These are phyloP conservation scores for Eulemur rubriventer DNA, from an alignment of 2,797 vertebrate genomes.

Conservation along the genomic window DNA sequence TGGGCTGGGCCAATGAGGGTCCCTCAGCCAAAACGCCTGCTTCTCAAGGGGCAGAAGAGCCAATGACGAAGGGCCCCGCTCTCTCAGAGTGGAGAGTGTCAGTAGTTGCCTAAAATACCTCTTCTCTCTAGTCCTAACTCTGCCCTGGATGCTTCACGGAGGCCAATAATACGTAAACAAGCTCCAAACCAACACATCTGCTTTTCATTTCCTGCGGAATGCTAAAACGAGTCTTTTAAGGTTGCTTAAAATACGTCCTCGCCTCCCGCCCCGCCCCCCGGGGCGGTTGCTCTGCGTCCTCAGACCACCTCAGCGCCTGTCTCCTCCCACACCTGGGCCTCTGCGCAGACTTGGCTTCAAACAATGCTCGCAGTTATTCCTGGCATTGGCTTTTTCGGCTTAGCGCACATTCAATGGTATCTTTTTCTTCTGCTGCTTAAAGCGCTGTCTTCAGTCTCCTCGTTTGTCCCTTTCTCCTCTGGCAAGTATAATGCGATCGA, in stretches of 20 bases:
- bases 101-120: slow-evolving; percentile 51
- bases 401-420: not conserved
- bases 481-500: not conserved
- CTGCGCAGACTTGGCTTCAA: not conserved
- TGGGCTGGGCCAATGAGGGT: not conserved
- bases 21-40: not conserved
- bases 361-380: slow-evolving; percentile 28
- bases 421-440: slow-evolving; percentile 57
- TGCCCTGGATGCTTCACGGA: not conserved
- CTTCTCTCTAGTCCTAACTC: not conserved
- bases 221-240: slow-evolving; percentile 66
- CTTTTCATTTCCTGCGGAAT: slow-evolving; percentile 70
- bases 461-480: slow-evolving; percentile 54
- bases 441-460: slow-evolving; percentile 47
- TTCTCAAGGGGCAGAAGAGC: not conserved
- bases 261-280: not conserved
- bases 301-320: slow-evolving; percentile 36
- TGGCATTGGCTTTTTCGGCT: slow-evolving; percentile 40
- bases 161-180: slow-evolving; percentile 51
- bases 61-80: not conserved
- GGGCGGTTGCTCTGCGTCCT: slow-evolving; percentile 32
- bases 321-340: slow-evolving; percentile 46
- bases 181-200: slow-evolving; percentile 70
- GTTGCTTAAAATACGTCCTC: slow-evolving; percentile 62
- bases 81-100: not conserved